Evolutionary conservation across 2,113 vertebrate species (phyloP), one percentile per base, ranked within the genome.

Genomic region (Actenoides hombroni): DNA sequence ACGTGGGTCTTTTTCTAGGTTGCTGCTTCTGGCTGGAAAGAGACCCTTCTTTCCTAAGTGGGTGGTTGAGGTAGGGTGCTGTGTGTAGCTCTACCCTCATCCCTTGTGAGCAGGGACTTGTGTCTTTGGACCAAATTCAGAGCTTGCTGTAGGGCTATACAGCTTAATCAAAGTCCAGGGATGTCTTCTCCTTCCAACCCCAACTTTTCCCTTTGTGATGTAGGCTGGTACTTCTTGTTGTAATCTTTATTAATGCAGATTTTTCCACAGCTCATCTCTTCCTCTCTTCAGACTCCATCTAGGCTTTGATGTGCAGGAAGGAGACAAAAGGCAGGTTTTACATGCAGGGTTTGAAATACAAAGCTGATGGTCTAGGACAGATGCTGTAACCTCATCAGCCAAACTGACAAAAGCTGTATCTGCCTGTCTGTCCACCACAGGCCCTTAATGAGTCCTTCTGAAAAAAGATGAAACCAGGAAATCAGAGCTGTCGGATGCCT

Each of bases 131-230:
- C 15, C 10, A 31, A 21, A 80, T 59, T 69, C 81, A 64, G 54
- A 64, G 15, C 10, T 46, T 76, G 56, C 10, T 60, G 11, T 76
- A 40, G 48, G 33, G 44, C 23, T 67, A 1, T 53, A 31, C 46
- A 71, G 12, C 31, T 90, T 67, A 31, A 59, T 63, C 33, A 8
- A 68, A 90, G 46, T 67, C 71, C 28, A 18, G 1, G 1, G 37
- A 39, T 21, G 19, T 42, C 79, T 51, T 37, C 31, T 46, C 11
- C 48, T 49, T 92, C 37, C 31, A 65, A 13, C 10, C 13, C 26
- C 24, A 44, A 0, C 3, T 39, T n/a, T 75, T 74, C 31, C 56
- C 1, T 0, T 31, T 25, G 37, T 14, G 39, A 6, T 69, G 65
- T 39, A 33, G 46, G 35, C 20, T 85, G 56, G 20, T 49, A 68